phyloP scores from a whole-genome alignment of 2,113 vertebrate species.

The Nesogale talazaci region DNA sequence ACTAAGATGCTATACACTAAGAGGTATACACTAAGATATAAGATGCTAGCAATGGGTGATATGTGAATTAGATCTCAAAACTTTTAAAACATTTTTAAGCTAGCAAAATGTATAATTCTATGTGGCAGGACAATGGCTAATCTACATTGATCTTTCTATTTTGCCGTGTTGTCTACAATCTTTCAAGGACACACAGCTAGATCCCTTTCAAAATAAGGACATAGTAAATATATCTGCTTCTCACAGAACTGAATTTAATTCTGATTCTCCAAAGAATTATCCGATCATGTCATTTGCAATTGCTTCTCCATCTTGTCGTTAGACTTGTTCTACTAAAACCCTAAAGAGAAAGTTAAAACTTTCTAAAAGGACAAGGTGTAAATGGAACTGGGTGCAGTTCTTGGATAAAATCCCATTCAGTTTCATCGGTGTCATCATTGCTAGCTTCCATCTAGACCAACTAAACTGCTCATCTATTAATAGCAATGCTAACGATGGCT shows the following conservation, averaged over 20 bases:
- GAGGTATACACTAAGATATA: not conserved
- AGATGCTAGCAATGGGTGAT: not conserved
- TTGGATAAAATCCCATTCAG: not conserved
- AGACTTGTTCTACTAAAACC: not conserved
- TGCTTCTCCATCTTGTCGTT: not conserved
- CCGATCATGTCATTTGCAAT: not conserved
- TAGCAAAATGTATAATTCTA: not conserved
- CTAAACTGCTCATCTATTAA: not conserved
- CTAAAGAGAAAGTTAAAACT: not conserved
- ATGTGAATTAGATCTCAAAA: no score
- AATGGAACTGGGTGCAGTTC: not conserved
- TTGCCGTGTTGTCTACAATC: not conserved
- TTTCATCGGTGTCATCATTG: not conserved
- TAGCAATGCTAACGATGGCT: not conserved
- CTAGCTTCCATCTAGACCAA: not conserved
- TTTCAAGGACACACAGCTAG: not conserved
- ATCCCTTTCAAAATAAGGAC: not conserved
- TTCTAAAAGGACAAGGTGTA: not conserved
- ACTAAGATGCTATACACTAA: not conserved
- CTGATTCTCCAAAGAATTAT: not conserved
- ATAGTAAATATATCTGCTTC: not conserved
- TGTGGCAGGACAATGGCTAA: not conserved
- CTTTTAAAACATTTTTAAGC: no score
- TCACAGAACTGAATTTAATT: not conserved
- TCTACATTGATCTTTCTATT: not conserved